A percentile compares a stretch with the other conserved stretches of the same genome.
These are phyloP conservation scores for Pteronura brasiliensis DNA, from an alignment of 2,113 vertebrate species.

Conservation along the genomic window DNA sequence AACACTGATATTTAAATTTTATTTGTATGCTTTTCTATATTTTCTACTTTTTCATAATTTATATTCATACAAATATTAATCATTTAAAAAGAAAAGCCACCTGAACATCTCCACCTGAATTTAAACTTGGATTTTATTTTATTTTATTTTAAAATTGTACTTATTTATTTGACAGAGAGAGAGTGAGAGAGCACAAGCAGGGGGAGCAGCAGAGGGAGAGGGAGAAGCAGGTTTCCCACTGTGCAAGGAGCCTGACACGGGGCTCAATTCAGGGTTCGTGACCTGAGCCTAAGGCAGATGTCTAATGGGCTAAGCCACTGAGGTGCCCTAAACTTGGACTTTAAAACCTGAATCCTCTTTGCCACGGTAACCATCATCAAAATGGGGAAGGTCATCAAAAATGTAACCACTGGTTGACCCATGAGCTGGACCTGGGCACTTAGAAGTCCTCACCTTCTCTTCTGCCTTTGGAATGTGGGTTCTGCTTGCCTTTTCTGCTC, in stretches of 20 bases:
- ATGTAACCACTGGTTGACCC: neutral
- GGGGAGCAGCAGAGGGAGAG: neutral
- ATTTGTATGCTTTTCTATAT: neutral
- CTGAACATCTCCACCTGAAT: neutral
- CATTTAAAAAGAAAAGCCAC: neutral
- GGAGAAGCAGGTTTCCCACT: neutral
- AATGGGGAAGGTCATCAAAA: neutral
- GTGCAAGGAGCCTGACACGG: neutral
- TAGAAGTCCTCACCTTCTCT: neutral
- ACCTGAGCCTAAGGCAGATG: neutral
- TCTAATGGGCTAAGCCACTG: neutral
- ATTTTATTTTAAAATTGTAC: too few species aligned
- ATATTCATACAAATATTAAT: neutral
- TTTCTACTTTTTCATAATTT: neutral
- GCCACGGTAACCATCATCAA: too few species aligned
- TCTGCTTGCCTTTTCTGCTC: neutral
- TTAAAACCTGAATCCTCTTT: neutral
- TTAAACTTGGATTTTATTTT: neutral
- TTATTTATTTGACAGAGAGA: neutral
- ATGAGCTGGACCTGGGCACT: neutral
- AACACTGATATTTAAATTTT: neutral
- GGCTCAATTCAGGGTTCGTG: neutral
- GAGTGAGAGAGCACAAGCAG: neutral
- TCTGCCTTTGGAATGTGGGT: neutral
- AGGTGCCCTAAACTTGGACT: neutral